Base-by-base conservation (phyloP, 1,140 invertebrate genomes). In the Carposina sasakii region DNA sequence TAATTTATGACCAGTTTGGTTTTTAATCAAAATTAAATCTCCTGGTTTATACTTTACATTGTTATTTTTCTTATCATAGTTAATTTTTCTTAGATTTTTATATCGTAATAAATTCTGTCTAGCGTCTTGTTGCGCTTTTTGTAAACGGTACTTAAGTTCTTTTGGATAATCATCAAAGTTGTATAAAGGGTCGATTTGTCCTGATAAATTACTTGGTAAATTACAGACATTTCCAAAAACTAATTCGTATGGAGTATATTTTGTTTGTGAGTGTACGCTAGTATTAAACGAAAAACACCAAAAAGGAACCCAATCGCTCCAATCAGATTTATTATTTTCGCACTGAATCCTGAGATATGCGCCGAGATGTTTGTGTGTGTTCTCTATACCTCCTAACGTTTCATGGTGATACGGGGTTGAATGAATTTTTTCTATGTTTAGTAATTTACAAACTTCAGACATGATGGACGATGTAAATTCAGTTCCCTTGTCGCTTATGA, bases 161-260 rank as follows among this genome's bases (percentile, higher is more conserved):
- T 28, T 28, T 16, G 23, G 12, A n/a, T 44, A 44, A 19, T 44
- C 8, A 28, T 30, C 16, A 12, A 12, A 12, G 10, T 28, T 28
- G 22, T 44, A 44, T 19, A 44, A 23, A 20, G 41, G 41, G 3
- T 44, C 41, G 26, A 44, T 26, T 16, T 16, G n/a, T 12, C 17
- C 13, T 13, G 2, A 21, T 21, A 45, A 1, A 15, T 24, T 45
- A 33, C 30, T 45, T 8, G 43, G 43, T 22, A 45, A 5, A 20
- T 45, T 34, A 34, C 43, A 33, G 5, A 19, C 9, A 12, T 17
- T 31, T 5, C 30, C 43, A 33, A 45, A 45, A 6, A 45, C 43
- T 4, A 34, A 2, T 34, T 45, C 43, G 17, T 20, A 45, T 17
- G 43, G 43, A 1, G 43, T 33, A 24, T 45, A 45, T 22, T 45